These are phyloP conservation scores for Drosophila nebulosa DNA, from an alignment of 1,140 invertebrate genomes.

Conservation along the genomic window DNA sequence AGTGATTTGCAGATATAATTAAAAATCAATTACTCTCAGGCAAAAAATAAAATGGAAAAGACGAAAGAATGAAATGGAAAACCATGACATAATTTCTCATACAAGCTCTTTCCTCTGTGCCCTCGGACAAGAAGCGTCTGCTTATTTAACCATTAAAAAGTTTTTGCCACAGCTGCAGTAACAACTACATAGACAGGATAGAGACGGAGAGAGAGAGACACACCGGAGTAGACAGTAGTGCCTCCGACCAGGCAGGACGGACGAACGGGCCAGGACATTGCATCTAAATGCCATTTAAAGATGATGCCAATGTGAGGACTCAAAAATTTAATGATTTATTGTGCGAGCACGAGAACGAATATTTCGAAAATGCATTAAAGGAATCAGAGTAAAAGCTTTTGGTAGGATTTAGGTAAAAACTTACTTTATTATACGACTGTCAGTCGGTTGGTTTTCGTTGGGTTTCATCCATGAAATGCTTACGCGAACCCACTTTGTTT, in stretches of 20 bases:
- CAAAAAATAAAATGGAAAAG: background rate
- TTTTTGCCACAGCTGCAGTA: conserved; percentile 43
- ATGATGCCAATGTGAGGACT: background rate
- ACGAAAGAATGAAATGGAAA: background rate
- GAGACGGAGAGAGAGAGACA: background rate
- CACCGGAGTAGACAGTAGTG: background rate
- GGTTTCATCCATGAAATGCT: background rate
- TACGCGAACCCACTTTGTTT: background rate
- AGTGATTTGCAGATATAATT: background rate
- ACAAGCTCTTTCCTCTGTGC: conserved; percentile 4
- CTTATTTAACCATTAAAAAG: conserved; percentile 62
- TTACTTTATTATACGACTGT: background rate
- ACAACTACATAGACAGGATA: conserved; percentile 1
- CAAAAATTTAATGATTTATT: background rate
- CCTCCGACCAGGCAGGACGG: background rate
- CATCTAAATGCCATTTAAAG: background rate
- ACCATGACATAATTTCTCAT: conserved; percentile 11
- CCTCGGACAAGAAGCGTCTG: conserved; percentile 32
- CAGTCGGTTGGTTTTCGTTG: background rate
- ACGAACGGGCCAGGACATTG: background rate
- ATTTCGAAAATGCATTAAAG: background rate
- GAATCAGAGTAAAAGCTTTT: background rate
- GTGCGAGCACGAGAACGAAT: background rate
- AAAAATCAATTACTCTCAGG: conserved; percentile 1
- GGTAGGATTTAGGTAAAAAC: background rate